Percentiles rank a stretch among this genome's conserved stretches.
phyloP scores from a whole-genome alignment of 2,797 vertebrate species.

The Netta rufina region DNA sequence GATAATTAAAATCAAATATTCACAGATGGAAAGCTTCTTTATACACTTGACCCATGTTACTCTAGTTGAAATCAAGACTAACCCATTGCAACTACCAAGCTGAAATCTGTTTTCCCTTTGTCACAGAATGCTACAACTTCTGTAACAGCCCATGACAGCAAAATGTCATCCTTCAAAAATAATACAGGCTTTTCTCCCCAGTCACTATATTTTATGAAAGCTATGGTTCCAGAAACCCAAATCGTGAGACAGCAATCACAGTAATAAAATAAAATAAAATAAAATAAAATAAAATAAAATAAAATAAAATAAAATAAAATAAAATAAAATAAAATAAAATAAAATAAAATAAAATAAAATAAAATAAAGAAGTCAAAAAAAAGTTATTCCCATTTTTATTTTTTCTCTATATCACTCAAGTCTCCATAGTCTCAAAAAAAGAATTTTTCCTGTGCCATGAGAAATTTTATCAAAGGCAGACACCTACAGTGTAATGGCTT shows the following conservation, averaged over 20 bases:
- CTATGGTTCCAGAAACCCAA: not conserved
- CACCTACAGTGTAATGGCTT: not conserved
- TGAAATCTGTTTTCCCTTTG: constrained; percentile 44
- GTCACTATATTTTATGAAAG: constrained; percentile 11
- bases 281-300: too few relatives aligned
- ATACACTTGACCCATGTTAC: constrained; percentile 12
- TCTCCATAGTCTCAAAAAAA: not conserved
- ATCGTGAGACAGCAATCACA: not conserved
- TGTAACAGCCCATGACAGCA: not conserved
- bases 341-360: too few relatives aligned
- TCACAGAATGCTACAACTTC: constrained; percentile 13
- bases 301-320: too few relatives aligned
- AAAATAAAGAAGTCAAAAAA: not conserved
- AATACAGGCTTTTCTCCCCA: not conserved
- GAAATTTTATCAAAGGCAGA: not conserved
- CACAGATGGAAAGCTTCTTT: constrained; percentile 45
- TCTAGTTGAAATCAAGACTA: constrained; percentile 21
- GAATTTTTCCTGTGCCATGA: not conserved
- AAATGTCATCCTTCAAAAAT: constrained; percentile 39
- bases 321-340: too few relatives aligned
- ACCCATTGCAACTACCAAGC: not conserved
- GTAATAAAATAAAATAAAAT: too few relatives aligned
- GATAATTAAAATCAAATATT: constrained; percentile 62
- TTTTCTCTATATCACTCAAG: not conserved
- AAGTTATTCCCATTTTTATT: not conserved